phyloP scores from a whole-genome alignment of 2,888 invertebrate species.

The Diaprepes abbreviatus region DNA sequence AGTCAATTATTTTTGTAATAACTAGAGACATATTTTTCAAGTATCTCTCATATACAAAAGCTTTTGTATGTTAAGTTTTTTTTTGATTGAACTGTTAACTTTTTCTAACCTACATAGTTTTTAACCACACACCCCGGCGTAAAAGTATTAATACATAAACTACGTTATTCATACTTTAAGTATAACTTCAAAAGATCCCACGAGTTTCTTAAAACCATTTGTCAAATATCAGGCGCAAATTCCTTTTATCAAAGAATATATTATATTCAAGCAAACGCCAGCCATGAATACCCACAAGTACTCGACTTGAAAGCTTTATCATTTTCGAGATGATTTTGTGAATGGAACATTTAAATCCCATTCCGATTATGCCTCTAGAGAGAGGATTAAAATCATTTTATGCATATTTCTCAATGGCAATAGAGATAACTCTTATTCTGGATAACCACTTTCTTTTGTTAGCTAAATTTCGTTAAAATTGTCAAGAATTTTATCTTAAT shows the following conservation, averaged over 20 bases:
- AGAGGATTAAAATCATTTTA: conserved; percentile 21
- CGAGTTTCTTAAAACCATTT: conserved; percentile 13
- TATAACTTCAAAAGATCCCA: background rate
- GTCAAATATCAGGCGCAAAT: conserved; percentile 16
- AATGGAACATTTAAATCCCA: conserved; percentile 22
- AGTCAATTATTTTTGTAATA: no score
- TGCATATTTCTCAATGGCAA: conserved; percentile 15
- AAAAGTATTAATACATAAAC: no score
- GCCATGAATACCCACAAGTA: conserved; percentile 19
- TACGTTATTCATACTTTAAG: no score
- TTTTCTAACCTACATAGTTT: no score
- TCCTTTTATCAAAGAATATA: conserved; percentile 15
- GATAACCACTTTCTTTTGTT: conserved; percentile 2
- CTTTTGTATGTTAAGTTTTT: no score
- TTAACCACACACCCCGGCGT: no score
- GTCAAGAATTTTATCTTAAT: background rate
- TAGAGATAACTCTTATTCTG: background rate
- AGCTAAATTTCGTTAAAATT: background rate
- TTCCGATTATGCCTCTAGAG: conserved; percentile 15
- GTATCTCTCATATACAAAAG: no score
- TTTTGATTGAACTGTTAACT: no score
- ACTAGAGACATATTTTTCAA: no score
- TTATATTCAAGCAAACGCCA: conserved; percentile 16
- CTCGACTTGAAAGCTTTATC: conserved; percentile 24
- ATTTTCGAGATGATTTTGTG: conserved; percentile 17